A percentile compares a stretch with the other conserved stretches of the same genome.
Conservation (phyloP, 53 echinoderm and acorn worm genomes). For the Arbacia lixula region DNA sequence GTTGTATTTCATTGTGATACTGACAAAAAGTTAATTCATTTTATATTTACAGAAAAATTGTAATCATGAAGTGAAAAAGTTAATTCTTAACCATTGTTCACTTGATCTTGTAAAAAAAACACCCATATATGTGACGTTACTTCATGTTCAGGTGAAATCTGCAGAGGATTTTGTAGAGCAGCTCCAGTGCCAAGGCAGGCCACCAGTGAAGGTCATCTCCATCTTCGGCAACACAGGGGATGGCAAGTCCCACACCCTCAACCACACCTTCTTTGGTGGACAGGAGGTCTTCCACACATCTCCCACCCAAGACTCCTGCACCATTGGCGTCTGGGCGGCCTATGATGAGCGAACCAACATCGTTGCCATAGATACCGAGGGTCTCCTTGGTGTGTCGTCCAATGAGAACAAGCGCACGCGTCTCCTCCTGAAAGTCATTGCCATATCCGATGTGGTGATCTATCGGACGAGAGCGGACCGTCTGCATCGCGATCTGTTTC, state of each 20-base stretch:
- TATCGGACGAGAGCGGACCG: slow-evolving; percentile 95
- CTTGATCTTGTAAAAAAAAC: too few species aligned
- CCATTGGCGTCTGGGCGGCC: slow-evolving; percentile 95
- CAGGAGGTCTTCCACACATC: slow-evolving; percentile 89
- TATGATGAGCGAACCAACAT: slow-evolving; percentile 75
- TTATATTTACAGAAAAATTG: too few species aligned
- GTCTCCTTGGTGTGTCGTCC: slow-evolving; percentile 81
- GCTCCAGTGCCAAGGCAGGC: slow-evolving; percentile 64
- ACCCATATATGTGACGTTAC: too few species aligned
- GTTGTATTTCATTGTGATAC: too few species aligned
- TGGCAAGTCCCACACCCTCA: slow-evolving; percentile 93
- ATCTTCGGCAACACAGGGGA: slow-evolving; percentile 98
- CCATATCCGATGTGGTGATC: slow-evolving; percentile 93
- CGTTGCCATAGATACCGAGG: slow-evolving; percentile 87
- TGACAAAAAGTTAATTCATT: too few species aligned
- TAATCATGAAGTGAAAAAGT: too few species aligned
- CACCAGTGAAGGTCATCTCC: slow-evolving; percentile 86
- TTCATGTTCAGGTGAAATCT: slow-evolving; percentile 74
- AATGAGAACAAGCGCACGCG: slow-evolving; percentile 92
- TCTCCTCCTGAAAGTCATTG: slow-evolving; percentile 89
- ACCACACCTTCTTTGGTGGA: slow-evolving; percentile 91
- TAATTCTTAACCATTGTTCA: too few species aligned
- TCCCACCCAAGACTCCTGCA: slow-evolving; percentile 89
- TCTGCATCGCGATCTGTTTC: slow-evolving; percentile 87
- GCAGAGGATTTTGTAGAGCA: slow-evolving; percentile 66